Percentiles rank a stretch among this genome's conserved stretches.
Evolutionary conservation across 2,888 invertebrate genomes (phyloP).

Genomic region (Omphaloscelis lunosa): DNA sequence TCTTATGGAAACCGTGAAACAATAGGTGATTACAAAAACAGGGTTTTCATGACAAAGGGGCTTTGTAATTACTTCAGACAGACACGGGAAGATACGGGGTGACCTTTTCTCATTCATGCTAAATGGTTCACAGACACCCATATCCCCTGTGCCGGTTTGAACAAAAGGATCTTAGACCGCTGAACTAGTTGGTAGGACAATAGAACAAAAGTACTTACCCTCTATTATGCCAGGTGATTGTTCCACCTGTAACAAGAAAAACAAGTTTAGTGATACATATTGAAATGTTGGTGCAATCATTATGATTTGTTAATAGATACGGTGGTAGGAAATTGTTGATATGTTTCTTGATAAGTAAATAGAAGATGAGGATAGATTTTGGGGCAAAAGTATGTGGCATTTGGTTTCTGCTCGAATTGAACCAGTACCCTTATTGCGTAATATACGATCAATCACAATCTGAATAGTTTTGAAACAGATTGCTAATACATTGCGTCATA

Average conservation of each 20-base stretch:
- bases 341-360: too few relatives aligned
- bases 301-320: constrained; percentile 13
- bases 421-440: too few relatives aligned
- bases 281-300: neutral
- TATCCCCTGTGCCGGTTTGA: constrained; percentile 1
- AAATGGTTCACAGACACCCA: constrained; percentile 12
- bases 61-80: neutral
- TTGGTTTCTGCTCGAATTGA: neutral
- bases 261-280: constrained; percentile 22
- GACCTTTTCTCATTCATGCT: constrained; percentile 14
- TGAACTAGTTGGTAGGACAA: constrained; percentile 19
- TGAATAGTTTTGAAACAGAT: too few relatives aligned
- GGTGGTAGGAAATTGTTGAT: constrained; percentile 1
- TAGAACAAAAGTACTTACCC: constrained; percentile 54
- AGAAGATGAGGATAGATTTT: neutral
- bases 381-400: neutral
- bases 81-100: neutral
- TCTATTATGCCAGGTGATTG: constrained; percentile 34
- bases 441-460: too few relatives aligned
- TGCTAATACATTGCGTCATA: too few relatives aligned
- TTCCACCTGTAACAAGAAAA: constrained; percentile 56
- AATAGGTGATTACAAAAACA: neutral
- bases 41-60: constrained; percentile 2
- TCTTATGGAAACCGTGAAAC: neutral
- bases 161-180: constrained; percentile 28